These are phyloP conservation scores for Proteles cristata DNA, from an alignment of 2,113 vertebrate genomes.

Conservation along the genomic window DNA sequence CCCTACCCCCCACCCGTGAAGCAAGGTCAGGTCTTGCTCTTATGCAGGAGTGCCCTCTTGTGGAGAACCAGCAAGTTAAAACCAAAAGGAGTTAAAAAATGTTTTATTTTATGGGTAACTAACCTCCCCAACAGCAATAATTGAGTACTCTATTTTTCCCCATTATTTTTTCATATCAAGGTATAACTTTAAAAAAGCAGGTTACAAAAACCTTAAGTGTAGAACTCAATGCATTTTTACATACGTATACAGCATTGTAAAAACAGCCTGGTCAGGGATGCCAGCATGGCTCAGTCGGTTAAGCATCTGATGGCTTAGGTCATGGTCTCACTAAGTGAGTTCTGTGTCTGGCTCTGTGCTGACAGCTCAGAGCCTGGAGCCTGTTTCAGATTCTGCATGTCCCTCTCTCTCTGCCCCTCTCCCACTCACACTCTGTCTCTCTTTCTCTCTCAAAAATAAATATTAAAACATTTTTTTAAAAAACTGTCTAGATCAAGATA, in stretches of 20 bases:
- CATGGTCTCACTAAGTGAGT: too few species aligned
- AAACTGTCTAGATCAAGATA: neutral
- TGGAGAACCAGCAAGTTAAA: neutral
- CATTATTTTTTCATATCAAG: neutral
- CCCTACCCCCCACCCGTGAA: too few species aligned
- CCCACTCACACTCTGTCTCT: too few species aligned
- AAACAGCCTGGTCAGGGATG: neutral
- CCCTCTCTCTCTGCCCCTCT: too few species aligned
- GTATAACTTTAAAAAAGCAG: neutral
- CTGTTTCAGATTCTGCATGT: too few species aligned
- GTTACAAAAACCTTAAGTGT: neutral
- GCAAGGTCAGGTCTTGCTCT: neutral
- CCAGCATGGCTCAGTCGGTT: too few species aligned
- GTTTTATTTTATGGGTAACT: neutral
- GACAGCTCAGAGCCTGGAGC: too few species aligned
- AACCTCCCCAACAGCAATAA: neutral
- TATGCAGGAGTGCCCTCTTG: neutral
- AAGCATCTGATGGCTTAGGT: too few species aligned
- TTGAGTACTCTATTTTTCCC: neutral
- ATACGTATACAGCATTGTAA: neutral
- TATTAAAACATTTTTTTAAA: too few species aligned
- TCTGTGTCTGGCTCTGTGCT: too few species aligned
- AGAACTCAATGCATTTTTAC: neutral
- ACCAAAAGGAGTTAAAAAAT: neutral
- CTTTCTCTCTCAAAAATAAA: too few species aligned